These are phyloP conservation scores for Orthonyx spaldingii DNA, from an alignment of 2,113 vertebrate genomes.

Conservation along the genomic window DNA sequence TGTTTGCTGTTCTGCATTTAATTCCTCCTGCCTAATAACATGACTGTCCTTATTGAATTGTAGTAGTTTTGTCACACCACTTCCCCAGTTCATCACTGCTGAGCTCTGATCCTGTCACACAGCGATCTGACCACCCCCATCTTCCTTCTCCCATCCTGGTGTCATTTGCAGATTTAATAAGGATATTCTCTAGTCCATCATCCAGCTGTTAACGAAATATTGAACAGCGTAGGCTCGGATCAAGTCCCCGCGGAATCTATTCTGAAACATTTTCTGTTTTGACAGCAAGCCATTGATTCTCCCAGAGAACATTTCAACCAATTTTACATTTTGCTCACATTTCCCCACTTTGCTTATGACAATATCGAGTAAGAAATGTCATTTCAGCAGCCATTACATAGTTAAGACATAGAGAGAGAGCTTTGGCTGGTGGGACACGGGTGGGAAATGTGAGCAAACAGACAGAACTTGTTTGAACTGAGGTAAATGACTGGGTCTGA, in stretches of 20 bases:
- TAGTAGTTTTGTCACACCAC: neutral
- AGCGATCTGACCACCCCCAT: neutral
- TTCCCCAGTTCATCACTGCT: neutral
- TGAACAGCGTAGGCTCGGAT: neutral
- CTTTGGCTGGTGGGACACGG: neutral
- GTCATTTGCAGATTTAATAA: slow-evolving; percentile 29
- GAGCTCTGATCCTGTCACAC: neutral
- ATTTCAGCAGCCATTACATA: neutral
- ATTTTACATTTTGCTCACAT: slow-evolving; percentile 17
- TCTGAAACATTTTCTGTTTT: slow-evolving; percentile 11
- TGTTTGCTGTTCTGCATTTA: neutral
- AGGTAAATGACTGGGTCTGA: neutral
- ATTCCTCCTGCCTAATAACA: neutral
- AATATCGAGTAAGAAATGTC: neutral
- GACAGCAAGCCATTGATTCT: slow-evolving; percentile 49
- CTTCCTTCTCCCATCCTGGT: neutral
- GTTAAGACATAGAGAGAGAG: neutral
- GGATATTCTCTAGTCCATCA: slow-evolving; percentile 19
- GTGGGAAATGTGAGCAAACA: neutral
- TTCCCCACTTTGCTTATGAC: neutral
- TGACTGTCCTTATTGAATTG: neutral
- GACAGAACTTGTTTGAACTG: neutral
- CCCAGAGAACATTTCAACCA: slow-evolving; percentile 13
- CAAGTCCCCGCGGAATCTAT: neutral
- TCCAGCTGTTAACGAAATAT: neutral